Conservation (phyloP, 2,113 vertebrate species). For the Neotoma lepida region DNA sequence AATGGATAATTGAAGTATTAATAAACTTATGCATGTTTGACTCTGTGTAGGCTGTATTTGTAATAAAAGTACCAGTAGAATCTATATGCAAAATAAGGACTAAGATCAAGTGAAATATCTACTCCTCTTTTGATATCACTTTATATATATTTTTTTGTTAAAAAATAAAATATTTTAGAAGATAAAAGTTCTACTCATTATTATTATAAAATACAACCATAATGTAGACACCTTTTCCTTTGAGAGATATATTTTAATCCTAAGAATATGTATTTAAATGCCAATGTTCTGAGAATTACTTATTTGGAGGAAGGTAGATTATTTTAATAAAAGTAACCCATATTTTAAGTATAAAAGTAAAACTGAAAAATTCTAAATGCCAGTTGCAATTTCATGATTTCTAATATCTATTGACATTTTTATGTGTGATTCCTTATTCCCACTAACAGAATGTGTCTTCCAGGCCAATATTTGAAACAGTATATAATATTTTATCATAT, state of each 20-base stretch:
- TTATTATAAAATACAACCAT: neutral
- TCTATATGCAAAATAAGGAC: neutral
- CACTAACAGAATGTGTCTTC: neutral
- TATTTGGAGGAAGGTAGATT: neutral
- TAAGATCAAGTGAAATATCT: neutral
- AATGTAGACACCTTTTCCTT: neutral
- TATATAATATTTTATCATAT: slow-evolving; percentile 1
- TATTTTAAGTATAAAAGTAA: slow-evolving; percentile 23
- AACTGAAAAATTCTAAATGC: neutral
- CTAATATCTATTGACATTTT: neutral
- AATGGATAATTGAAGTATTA: slow-evolving; percentile 21
- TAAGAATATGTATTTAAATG: neutral
- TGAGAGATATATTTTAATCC: neutral
- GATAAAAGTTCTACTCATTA: neutral
- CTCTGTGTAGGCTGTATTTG: neutral
- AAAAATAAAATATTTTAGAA: slow-evolving; percentile 26
- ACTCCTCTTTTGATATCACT: neutral
- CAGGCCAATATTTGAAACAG: neutral
- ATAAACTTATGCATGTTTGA: neutral
- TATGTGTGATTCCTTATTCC: neutral
- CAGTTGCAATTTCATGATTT: neutral
- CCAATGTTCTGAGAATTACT: neutral
- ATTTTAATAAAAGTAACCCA: neutral
- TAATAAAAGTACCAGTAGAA: neutral
- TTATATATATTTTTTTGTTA: neutral